Evolutionary conservation across 2,113 vertebrate genomes (phyloP).

Genomic region (Cebidichthys violaceus): DNA sequence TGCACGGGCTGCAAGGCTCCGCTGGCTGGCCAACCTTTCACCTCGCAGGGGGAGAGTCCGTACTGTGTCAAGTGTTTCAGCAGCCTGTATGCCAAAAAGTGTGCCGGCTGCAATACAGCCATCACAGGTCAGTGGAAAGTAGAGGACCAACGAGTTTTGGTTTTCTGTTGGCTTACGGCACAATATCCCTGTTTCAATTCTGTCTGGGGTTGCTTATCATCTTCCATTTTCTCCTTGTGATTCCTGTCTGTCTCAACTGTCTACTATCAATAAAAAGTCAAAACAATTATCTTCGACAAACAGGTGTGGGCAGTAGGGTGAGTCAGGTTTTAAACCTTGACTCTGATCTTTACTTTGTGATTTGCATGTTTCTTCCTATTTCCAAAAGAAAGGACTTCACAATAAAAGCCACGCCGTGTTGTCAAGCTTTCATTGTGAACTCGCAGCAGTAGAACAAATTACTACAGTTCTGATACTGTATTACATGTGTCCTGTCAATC

Average conservation of each 20-base stretch:
- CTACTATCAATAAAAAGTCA: background rate
- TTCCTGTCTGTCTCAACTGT: background rate
- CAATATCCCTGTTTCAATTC: background rate
- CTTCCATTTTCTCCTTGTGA: background rate
- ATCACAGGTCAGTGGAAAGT: slow-evolving; percentile 90
- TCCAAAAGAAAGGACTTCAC: background rate
- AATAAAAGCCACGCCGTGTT: background rate
- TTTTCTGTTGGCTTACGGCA: background rate
- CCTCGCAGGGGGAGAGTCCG: slow-evolving; percentile 92
- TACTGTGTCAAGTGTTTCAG: slow-evolving; percentile 96
- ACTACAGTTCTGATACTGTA: background rate
- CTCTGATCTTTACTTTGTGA: background rate
- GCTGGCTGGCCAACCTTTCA: slow-evolving; percentile 95
- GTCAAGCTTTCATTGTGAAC: background rate
- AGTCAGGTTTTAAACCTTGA: background rate
- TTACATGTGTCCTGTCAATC: background rate
- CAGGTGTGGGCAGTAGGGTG: slow-evolving; percentile 18
- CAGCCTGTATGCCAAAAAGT: slow-evolving; percentile 95
- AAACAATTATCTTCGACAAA: slow-evolving; percentile 2
- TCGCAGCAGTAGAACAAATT: background rate
- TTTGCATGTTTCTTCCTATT: slow-evolving; percentile 2
- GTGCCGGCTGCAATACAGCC: slow-evolving; percentile 90
- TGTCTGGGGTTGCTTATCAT: background rate
- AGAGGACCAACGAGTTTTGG: too few species aligned
- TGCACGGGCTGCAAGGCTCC: slow-evolving; percentile 90